phyloP scores from a whole-genome alignment of 2,888 invertebrate species.

The Epistrophella euchroma region DNA sequence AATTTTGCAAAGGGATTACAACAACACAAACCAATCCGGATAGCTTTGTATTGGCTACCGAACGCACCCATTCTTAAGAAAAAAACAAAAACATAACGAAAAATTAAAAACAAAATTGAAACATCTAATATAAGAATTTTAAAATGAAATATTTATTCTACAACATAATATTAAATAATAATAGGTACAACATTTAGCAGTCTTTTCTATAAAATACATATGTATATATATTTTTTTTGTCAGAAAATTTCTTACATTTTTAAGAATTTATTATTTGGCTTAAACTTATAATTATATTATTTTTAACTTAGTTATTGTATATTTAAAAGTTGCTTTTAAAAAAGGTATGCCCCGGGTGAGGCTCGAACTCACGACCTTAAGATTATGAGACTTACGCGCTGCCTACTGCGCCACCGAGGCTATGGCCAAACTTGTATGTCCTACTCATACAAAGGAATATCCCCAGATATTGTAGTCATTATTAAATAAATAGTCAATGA shows the following conservation, averaged over 20 bases:
- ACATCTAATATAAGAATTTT: neutral
- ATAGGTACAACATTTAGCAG: neutral
- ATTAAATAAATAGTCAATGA: slow-evolving; percentile 77
- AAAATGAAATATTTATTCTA: neutral
- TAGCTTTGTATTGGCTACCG: too few species aligned
- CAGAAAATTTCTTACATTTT: neutral
- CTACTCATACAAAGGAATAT: slow-evolving; percentile 61
- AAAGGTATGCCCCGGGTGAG: slow-evolving; percentile 78
- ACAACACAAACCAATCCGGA: too few species aligned
- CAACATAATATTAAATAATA: neutral
- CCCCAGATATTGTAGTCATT: slow-evolving; percentile 56
- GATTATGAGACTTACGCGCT: slow-evolving; percentile 76
- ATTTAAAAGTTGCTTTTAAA: neutral
- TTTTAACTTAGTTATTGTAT: neutral
- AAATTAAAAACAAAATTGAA: too few species aligned
- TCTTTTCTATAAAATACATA: neutral
- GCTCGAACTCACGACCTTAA: slow-evolving; percentile 77
- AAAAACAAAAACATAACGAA: too few species aligned
- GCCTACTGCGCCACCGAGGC: slow-evolving; percentile 75
- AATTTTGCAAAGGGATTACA: too few species aligned
- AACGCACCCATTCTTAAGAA: too few species aligned
- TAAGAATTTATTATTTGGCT: neutral
- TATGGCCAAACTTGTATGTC: neutral
- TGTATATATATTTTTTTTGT: neutral
- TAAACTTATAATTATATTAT: neutral